Conservation (phyloP, 2,888 invertebrate genomes). For the Zygaena filipendulae region DNA sequence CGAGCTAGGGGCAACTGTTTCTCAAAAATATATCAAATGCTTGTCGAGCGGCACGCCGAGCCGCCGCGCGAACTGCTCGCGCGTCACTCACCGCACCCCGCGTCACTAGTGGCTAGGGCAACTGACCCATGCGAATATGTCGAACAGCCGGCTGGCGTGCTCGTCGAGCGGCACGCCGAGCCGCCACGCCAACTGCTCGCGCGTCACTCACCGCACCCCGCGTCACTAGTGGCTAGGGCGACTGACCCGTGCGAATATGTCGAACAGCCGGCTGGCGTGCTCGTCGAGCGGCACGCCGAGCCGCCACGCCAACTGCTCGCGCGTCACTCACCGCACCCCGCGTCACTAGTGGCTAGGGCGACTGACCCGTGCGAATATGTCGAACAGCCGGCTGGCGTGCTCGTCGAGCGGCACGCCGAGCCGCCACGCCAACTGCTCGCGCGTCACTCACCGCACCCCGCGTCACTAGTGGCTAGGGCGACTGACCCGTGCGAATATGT, state of each 20-base stretch:
- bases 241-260: slow-evolving; percentile 76
- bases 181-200: slow-evolving; percentile 69
- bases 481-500: slow-evolving; percentile 76
- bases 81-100: slow-evolving; percentile 30
- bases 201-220: slow-evolving; percentile 30
- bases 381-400: slow-evolving; percentile 70
- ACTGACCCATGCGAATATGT: slow-evolving; percentile 76
- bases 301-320: slow-evolving; percentile 69
- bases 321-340: slow-evolving; percentile 30
- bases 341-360: too few species aligned
- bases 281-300: slow-evolving; percentile 68
- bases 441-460: slow-evolving; percentile 30
- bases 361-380: slow-evolving; percentile 76
- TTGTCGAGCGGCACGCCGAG: slow-evolving; percentile 69
- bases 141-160: slow-evolving; percentile 70
- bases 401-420: slow-evolving; percentile 68
- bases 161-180: slow-evolving; percentile 68
- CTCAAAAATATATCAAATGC: slow-evolving; percentile 3
- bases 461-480: too few species aligned
- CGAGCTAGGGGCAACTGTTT: slow-evolving; percentile 24
- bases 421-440: slow-evolving; percentile 69
- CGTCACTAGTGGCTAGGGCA: too few species aligned
- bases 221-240: too few species aligned
- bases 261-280: slow-evolving; percentile 70
- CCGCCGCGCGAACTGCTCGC: slow-evolving; percentile 69